phyloP scores from a whole-genome alignment of 2,888 invertebrate species.

The Eupeodes latifasciatus region DNA sequence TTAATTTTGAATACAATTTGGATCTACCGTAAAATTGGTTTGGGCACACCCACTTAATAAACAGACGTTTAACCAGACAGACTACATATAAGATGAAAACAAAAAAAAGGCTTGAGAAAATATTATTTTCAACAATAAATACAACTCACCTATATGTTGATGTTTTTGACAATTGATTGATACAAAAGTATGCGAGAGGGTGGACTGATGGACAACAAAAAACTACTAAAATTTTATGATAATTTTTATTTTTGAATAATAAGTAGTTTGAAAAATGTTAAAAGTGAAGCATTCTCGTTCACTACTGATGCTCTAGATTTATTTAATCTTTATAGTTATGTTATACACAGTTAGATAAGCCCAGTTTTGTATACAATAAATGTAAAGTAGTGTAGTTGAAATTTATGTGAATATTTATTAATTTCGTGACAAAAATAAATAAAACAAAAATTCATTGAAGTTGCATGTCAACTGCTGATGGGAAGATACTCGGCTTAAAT shows the following conservation, averaged over 20 bases:
- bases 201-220: slow-evolving; percentile 26
- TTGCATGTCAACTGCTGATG: too few relatives aligned
- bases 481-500: too few relatives aligned
- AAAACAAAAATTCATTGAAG: too few relatives aligned
- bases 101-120: slow-evolving; percentile 23
- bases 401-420: too few relatives aligned
- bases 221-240: slow-evolving; percentile 20
- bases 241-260: background rate
- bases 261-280: background rate
- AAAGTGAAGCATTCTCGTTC: background rate
- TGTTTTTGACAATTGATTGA: slow-evolving; percentile 47
- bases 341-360: background rate
- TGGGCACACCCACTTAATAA: slow-evolving; percentile 59
- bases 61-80: slow-evolving; percentile 51
- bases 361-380: background rate
- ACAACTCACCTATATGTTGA: slow-evolving; percentile 30
- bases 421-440: too few relatives aligned
- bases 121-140: background rate
- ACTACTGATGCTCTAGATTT: background rate
- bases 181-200: slow-evolving; percentile 7
- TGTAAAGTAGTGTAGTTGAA: too few relatives aligned
- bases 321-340: background rate
- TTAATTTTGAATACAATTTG: background rate
- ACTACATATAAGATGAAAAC: slow-evolving; percentile 36
- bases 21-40: slow-evolving; percentile 15